Base-by-base conservation (phyloP, 2,888 invertebrate species). In the Aspidiotus rigidus region DNA sequence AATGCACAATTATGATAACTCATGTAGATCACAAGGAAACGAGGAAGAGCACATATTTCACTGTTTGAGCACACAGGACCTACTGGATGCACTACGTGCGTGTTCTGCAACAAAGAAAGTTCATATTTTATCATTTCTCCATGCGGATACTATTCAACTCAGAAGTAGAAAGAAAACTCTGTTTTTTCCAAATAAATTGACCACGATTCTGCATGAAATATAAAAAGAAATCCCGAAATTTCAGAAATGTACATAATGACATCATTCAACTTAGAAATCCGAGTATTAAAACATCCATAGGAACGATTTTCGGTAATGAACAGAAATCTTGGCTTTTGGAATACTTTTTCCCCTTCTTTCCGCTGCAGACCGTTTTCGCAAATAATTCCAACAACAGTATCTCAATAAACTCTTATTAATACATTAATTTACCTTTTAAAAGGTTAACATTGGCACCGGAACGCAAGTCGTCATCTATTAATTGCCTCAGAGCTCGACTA, bases 391-490 rank as follows among this genome's bases (percentile, higher is more conserved):
- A 49, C 10, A 13, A 13, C 49, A 49, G 8, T 6, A 49, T n/a
- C 49, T n/a, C 49, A 49, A 13, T 3, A 6, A 49, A n/a, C 6
- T 49, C 11, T 49, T 49, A 44, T 44, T 44, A 49, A 13, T 6
- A 49, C 2, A 49, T 49, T n/a, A 49, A 13, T 67, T 67, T 60
- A 60, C 67, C 67, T 67, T 60, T 17, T 10, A 67, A 60, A 15
- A 67, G 53, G 16, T 59, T 67, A 11, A 67, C 67, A 53, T 60
- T 67, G 40, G 56, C 49, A 39, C 60, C 67, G 39, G 67, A 60
- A 28, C 59, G 59, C 53, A 67, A 40, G 44, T 67, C 60, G 15
- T 67, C 59, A 44, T 67, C 67, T 60, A 67, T 67, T 28, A 67
- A 10, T 49, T 67, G 59, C 13, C 59, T 42, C n/a, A 67, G 44